These are phyloP conservation scores for Camponotus floridanus DNA, from an alignment of 1,140 invertebrate genomes.

Conservation along the genomic window DNA sequence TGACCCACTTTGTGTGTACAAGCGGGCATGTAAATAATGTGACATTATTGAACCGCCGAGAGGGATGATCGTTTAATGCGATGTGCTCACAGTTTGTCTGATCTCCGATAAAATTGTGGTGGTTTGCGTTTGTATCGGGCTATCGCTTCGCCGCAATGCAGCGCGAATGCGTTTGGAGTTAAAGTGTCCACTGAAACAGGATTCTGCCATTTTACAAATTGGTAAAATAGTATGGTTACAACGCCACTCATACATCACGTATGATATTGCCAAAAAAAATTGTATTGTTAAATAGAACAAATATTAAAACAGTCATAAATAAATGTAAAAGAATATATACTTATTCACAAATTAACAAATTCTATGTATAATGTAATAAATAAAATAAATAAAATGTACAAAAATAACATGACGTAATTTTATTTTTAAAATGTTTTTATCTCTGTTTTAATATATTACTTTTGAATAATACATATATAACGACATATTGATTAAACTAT, in stretches of 20 bases:
- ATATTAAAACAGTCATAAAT: neutral
- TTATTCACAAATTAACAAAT: constrained; percentile 2
- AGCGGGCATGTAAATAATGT: constrained; percentile 24
- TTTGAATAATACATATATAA: neutral
- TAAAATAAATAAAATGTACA: neutral
- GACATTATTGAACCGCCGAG: constrained; percentile 30
- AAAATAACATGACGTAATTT: neutral
- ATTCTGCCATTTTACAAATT: constrained; percentile 4
- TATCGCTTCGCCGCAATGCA: constrained; percentile 4
- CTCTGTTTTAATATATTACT: neutral
- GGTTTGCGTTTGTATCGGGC: neutral
- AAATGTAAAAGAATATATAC: neutral
- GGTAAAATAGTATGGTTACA: neutral
- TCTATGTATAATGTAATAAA: neutral
- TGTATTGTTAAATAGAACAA: neutral
- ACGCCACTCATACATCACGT: neutral
- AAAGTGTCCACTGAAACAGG: neutral
- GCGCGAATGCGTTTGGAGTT: neutral
- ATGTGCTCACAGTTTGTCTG: neutral
- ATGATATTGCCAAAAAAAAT: neutral
- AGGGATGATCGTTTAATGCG: neutral
- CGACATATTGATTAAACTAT: neutral
- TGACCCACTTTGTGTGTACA: constrained; percentile 15
- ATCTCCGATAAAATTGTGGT: constrained; percentile 31
- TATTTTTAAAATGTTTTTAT: no score